Percentiles rank a stretch among this genome's conserved stretches.
Evolutionary conservation across 2,888 invertebrate genomes (phyloP).

Genomic region (Druceiella hillmani): DNA sequence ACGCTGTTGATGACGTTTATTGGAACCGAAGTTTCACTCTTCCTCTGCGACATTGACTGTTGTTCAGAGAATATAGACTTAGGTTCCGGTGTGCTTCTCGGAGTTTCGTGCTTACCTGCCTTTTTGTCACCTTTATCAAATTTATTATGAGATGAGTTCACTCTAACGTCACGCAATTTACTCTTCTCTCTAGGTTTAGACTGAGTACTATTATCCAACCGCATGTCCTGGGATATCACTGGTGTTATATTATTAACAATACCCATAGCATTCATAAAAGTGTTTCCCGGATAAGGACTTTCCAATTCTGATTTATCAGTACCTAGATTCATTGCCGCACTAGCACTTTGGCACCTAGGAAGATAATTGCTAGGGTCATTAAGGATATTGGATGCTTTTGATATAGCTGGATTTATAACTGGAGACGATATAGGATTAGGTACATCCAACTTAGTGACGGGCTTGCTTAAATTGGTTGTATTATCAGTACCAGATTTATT

Average conservation of each 20-base stretch:
- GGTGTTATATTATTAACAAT: no score
- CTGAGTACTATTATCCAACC: slow-evolving; percentile 29
- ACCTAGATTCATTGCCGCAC: slow-evolving; percentile 40
- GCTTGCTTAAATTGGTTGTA: slow-evolving; percentile 38
- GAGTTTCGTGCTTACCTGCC: slow-evolving; percentile 36
- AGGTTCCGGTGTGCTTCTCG: slow-evolving; percentile 41
- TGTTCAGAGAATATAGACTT: slow-evolving; percentile 49
- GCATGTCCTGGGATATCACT: slow-evolving; percentile 42
- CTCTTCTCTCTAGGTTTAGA: slow-evolving; percentile 43
- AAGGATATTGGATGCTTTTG: slow-evolving; percentile 41
- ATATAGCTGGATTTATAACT: slow-evolving; percentile 43
- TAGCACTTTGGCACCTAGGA: slow-evolving; percentile 46
- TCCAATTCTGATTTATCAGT: slow-evolving; percentile 41
- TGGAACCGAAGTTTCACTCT: slow-evolving; percentile 44
- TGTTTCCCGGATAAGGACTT: slow-evolving; percentile 29
- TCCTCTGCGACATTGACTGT: slow-evolving; percentile 32
- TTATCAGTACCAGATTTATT: slow-evolving; percentile 12
- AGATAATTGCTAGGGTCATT: slow-evolving; percentile 43
- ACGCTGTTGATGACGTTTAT: slow-evolving; percentile 45
- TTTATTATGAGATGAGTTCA: slow-evolving; percentile 48
- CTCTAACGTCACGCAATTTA: slow-evolving; percentile 43
- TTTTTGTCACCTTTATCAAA: slow-evolving; percentile 45
- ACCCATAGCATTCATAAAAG: slow-evolving; percentile 34
- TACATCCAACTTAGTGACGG: slow-evolving; percentile 42
- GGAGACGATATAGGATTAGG: slow-evolving; percentile 49